Base-by-base conservation (phyloP, 2,797 vertebrate species). In the Pyrocephalus nanus region DNA sequence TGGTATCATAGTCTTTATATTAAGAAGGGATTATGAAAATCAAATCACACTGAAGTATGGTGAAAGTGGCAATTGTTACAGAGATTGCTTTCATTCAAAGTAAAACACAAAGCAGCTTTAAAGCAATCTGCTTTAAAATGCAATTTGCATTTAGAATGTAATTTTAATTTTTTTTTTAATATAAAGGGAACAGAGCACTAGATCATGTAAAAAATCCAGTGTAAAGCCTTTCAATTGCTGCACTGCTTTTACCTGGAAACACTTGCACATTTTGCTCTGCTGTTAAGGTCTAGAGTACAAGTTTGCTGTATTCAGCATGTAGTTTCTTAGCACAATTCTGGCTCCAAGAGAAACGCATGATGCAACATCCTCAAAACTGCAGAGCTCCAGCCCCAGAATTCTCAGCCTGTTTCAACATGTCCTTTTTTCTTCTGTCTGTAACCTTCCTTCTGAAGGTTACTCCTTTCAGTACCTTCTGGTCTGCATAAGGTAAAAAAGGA, bases 261-360 rank as follows among this genome's bases (percentile, higher is more conserved):
- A 2, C 17, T 3, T 40, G n/a, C 3, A 71, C 30, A 61, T 62
- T 79, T 61, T 70, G 16, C 25, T 60, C 61, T 79, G 53, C n/a
- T 76, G 8, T 17, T 42, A 25, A 19, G 12, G 16, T 45, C 20
- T 9, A 50, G 32, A 77, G 50, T 38, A 42, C 14, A 51, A 6
- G 9, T 30, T 71, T 51, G 36, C 11, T 87, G n/a, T n/a, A 48
- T 72, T 34, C 29, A 54, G 8, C 48, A 38, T 3, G 6, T 45
- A 14, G 15, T 40, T 53, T 71, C 40, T 40, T 23, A 64, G 40
- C 8, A 22, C 11, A 40, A 8, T 30, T 36, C 20, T 53, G 54
- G 16, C 19, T 66, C 26, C 12, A 54, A 67, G 23, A 62, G 23
- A 40, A 73, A 60, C 0, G 1, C 0, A 0, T 19, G 25, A 4